Evolutionary conservation across 2,888 invertebrate species (phyloP).

Genomic region (Acronicta psi): DNA sequence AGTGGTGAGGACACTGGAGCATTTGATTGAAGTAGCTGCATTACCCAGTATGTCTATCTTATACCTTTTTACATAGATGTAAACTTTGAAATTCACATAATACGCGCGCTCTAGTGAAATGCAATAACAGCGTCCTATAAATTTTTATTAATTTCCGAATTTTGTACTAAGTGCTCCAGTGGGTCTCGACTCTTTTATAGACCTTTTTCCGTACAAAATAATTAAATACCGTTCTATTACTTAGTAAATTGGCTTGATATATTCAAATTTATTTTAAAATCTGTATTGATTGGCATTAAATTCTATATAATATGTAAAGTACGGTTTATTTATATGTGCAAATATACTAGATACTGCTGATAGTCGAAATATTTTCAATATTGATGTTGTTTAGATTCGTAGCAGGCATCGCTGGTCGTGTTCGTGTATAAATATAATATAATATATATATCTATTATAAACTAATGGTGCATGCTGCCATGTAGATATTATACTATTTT

Average conservation of each 20-base stretch:
- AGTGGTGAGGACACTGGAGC: conserved; percentile 15
- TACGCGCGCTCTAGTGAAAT: too few relatives aligned
- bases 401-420: conserved; percentile 40
- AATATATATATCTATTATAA: not conserved
- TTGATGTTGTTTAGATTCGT: conserved; percentile 44
- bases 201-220: conserved; percentile 14
- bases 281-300: conserved; percentile 50
- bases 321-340: conserved; percentile 49
- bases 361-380: conserved; percentile 35
- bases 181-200: conserved; percentile 18
- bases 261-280: conserved; percentile 43
- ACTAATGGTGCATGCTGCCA: conserved; percentile 20
- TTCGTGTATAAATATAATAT: not conserved
- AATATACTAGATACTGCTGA: conserved; percentile 45
- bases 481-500: too few relatives aligned
- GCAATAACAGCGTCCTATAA: not conserved
- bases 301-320: conserved; percentile 42
- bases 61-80: not conserved
- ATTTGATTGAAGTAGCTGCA: not conserved
- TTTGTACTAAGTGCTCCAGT: conserved; percentile 21
- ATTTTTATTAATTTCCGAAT: not conserved
- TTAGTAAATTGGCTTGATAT: conserved; percentile 54
- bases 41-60: not conserved
- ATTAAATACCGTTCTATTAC: conserved; percentile 14
- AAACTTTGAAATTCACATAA: not conserved